phyloP scores from a whole-genome alignment of 2,888 invertebrate genomes.

The Eristalis intricaria region DNA sequence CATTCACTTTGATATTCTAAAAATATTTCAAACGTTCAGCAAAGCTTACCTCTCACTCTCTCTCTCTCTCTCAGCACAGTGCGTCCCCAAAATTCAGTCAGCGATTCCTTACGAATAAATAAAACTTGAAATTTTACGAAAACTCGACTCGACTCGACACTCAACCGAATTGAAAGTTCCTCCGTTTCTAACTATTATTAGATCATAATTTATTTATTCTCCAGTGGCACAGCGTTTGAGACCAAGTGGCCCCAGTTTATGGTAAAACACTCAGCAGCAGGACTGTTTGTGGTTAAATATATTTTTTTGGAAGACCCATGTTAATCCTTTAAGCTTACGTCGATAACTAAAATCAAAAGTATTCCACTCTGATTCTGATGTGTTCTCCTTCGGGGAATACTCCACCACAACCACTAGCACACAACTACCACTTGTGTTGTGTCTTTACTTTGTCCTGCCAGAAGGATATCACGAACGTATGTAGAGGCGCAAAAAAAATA shows the following conservation, averaged over 20 bases:
- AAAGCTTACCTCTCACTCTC: not conserved
- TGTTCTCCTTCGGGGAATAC: conserved; percentile 50
- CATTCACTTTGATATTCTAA: not conserved
- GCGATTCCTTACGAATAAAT: too few relatives aligned
- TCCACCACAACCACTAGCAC: conserved; percentile 45
- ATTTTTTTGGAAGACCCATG: conserved; percentile 74
- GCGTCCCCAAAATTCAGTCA: too few relatives aligned
- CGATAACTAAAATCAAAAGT: conserved; percentile 79
- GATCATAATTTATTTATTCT: conserved; percentile 46
- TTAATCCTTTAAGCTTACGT: conserved; percentile 80
- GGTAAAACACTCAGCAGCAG: conserved; percentile 21
- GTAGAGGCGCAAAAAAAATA: conserved; percentile 57
- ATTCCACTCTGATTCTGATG: conserved; percentile 69
- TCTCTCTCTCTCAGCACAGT: too few relatives aligned
- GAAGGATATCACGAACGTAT: conserved; percentile 58
- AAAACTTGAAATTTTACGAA: not conserved
- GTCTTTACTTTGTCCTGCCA: conserved; percentile 6
- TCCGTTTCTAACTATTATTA: conserved; percentile 5
- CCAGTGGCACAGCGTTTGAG: not conserved
- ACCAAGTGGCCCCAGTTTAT: not conserved
- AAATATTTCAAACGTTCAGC: not conserved
- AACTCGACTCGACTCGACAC: too few relatives aligned
- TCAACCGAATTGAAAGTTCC: not conserved
- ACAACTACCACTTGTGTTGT: conserved; percentile 34
- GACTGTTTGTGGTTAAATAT: conserved; percentile 1